These are phyloP conservation scores for Hypercompe scribonia DNA, from an alignment of 2,888 invertebrate species.

Conservation along the genomic window DNA sequence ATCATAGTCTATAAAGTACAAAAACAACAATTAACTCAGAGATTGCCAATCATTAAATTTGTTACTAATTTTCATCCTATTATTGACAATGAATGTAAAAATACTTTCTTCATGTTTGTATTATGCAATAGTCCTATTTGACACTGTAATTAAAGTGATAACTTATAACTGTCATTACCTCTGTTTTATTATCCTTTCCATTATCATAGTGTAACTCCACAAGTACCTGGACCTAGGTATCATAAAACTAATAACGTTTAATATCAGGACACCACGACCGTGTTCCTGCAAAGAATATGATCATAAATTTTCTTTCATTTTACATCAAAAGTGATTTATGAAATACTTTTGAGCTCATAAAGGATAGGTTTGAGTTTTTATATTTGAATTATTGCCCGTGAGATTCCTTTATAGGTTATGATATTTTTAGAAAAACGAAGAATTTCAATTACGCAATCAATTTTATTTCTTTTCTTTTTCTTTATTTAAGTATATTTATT, in stretches of 20 bases:
- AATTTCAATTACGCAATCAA: slow-evolving; percentile 5
- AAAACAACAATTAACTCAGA: background rate
- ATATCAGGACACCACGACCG: slow-evolving; percentile 40
- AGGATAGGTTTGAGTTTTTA: slow-evolving; percentile 48
- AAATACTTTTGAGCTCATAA: slow-evolving; percentile 54
- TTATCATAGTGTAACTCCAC: background rate
- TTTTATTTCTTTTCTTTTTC: too few species aligned
- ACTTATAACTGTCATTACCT: background rate
- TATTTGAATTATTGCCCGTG: slow-evolving; percentile 47
- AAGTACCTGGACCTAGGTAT: background rate
- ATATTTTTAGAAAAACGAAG: slow-evolving; percentile 29
- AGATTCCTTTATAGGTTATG: slow-evolving; percentile 34
- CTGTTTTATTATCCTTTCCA: background rate
- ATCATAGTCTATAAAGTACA: too few species aligned
- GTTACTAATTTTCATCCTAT: background rate
- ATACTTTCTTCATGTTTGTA: too few species aligned
- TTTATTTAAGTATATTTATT: too few species aligned
- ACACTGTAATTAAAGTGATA: background rate
- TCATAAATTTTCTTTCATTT: slow-evolving; percentile 48
- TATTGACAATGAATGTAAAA: too few species aligned
- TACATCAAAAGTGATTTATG: slow-evolving; percentile 47
- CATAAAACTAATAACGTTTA: slow-evolving; percentile 36
- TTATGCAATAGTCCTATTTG: background rate
- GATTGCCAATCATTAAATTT: background rate
- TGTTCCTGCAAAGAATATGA: slow-evolving; percentile 44